phyloP scores from a whole-genome alignment of 1,140 invertebrate genomes.

The Popillia japonica region DNA sequence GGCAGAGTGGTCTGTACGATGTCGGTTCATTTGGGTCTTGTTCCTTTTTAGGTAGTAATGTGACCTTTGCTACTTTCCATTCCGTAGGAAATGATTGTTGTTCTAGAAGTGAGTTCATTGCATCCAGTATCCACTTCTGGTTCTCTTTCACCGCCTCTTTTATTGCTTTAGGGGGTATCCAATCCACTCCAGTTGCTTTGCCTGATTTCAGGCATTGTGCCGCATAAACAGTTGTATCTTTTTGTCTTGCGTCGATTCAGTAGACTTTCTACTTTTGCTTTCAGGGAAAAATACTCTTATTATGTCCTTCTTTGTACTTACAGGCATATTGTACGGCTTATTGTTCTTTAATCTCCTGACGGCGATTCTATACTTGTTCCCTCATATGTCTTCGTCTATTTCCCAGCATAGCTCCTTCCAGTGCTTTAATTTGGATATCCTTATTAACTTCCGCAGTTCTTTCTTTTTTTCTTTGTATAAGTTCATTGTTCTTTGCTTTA shows the following conservation, averaged over 20 bases:
- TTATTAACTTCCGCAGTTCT: slow-evolving; percentile 1
- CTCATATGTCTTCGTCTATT: not conserved
- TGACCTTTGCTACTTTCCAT: slow-evolving; percentile 39
- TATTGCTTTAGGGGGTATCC: no score
- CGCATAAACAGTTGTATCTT: no score
- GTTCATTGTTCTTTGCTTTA: no score
- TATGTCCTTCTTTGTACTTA: no score
- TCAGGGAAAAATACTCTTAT: no score
- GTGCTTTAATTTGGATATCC: not conserved
- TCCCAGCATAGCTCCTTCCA: not conserved
- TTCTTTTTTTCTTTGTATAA: not conserved
- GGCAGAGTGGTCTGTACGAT: slow-evolving; percentile 37
- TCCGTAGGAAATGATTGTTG: slow-evolving; percentile 28
- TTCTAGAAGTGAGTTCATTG: not conserved
- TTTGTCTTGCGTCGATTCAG: not conserved
- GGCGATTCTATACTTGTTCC: not conserved
- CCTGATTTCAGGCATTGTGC: no score
- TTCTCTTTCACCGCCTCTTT: no score
- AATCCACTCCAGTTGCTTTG: not conserved
- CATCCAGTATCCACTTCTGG: not conserved
- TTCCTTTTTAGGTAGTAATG: slow-evolving; percentile 21
- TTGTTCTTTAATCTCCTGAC: no score
- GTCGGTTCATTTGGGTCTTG: not conserved
- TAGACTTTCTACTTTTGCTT: not conserved
- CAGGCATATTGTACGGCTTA: no score